Conservation (phyloP, 2,888 invertebrate genomes). For the Chirona hameri region DNA sequence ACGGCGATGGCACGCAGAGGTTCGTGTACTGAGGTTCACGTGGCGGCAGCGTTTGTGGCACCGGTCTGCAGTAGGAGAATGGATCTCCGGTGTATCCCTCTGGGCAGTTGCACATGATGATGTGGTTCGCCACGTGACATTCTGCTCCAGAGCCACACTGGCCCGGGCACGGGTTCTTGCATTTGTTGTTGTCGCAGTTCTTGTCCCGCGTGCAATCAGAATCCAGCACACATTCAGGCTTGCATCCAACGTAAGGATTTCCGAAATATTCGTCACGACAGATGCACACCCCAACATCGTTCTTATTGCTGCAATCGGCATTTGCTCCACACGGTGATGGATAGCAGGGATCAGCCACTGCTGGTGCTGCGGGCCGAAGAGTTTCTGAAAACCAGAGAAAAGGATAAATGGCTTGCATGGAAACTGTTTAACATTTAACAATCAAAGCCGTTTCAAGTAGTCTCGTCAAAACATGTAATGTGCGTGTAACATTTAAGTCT, state of each 20-base stretch:
- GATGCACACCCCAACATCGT: slow-evolving; percentile 63
- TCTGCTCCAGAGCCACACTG: slow-evolving; percentile 73
- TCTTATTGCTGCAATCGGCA: slow-evolving; percentile 40
- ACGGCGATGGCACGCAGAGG: slow-evolving; percentile 72
- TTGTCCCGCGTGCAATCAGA: slow-evolving; percentile 70
- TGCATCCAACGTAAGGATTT: slow-evolving; percentile 71
- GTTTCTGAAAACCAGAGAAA: too few relatives aligned
- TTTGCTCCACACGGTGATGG: slow-evolving; percentile 80
- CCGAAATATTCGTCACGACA: slow-evolving; percentile 66
- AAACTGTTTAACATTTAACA: too few relatives aligned
- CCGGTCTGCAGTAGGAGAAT: too few relatives aligned
- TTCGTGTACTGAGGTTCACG: neutral
- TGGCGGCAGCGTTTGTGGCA: neutral
- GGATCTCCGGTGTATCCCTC: too few relatives aligned
- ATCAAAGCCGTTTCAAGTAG: too few relatives aligned
- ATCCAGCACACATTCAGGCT: slow-evolving; percentile 80
- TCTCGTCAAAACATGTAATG: too few relatives aligned
- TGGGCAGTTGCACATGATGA: too few relatives aligned
- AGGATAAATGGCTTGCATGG: too few relatives aligned
- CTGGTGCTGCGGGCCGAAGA: too few relatives aligned
- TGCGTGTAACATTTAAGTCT: too few relatives aligned
- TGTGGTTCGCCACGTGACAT: slow-evolving; percentile 80
- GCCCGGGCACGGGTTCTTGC: slow-evolving; percentile 74
- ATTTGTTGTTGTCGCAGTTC: slow-evolving; percentile 58
- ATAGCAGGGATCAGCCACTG: neutral